phyloP scores from a whole-genome alignment of 2,888 invertebrate species.

The Eueremaeus valkanovi region DNA sequence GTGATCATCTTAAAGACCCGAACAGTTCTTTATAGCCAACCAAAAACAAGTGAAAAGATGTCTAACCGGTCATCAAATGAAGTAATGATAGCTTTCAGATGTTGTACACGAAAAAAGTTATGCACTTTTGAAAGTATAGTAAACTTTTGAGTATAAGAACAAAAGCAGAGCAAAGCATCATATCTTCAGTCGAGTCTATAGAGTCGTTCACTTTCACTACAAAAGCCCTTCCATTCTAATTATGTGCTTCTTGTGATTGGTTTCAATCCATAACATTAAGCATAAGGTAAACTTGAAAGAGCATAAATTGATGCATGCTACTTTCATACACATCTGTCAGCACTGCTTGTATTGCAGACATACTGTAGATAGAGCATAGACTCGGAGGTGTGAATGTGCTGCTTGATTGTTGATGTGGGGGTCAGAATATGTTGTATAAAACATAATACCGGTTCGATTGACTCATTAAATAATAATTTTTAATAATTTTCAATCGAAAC shows the following conservation, averaged over 20 bases:
- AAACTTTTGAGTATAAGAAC: too few species aligned
- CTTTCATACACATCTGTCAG: too few species aligned
- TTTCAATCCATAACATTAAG: too few species aligned
- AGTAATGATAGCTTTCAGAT: neutral
- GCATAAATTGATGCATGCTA: too few species aligned
- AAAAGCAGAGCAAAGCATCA: too few species aligned
- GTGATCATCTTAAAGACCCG: neutral
- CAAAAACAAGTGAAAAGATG: neutral
- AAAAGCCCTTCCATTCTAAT: too few species aligned
- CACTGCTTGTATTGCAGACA: neutral
- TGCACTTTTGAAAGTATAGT: too few species aligned
- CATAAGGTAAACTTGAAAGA: too few species aligned
- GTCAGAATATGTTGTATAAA: neutral
- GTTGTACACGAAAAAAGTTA: too few species aligned
- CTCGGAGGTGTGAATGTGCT: neutral
- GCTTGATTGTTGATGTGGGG: neutral
- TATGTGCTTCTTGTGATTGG: too few species aligned
- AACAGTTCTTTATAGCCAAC: neutral
- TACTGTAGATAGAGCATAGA: neutral
- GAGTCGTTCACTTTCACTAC: too few species aligned
- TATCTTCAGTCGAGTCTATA: too few species aligned
- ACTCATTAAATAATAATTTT: neutral
- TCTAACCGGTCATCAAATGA: slow-evolving; percentile 13
- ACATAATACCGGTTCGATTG: neutral
- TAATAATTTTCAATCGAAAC: neutral